Conservation (phyloP, 2,888 invertebrate species). For the Salpingus planirostris region DNA sequence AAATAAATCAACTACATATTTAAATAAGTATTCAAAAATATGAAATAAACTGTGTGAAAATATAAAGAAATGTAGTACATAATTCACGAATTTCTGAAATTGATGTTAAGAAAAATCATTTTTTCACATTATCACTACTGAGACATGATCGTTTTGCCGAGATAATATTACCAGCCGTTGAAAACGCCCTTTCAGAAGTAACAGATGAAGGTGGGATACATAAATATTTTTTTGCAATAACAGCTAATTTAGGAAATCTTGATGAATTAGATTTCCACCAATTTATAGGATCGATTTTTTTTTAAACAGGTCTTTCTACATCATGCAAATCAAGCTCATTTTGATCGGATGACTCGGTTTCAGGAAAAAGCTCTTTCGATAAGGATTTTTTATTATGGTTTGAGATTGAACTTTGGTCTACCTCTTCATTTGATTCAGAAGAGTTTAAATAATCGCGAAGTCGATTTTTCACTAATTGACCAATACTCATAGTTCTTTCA, state of each 20-base stretch:
- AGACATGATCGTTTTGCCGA: conserved; percentile 5
- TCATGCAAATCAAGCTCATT: conserved; percentile 10
- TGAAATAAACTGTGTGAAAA: no score
- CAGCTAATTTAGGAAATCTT: conserved; percentile 4
- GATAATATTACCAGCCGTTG: conserved; percentile 7
- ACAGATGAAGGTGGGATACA: conserved; percentile 8
- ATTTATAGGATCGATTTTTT: conserved; percentile 3
- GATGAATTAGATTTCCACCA: conserved; percentile 4
- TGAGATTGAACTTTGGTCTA: conserved; percentile 2
- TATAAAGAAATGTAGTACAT: no score
- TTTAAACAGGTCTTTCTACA: conserved; percentile 2
- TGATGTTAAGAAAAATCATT: no score
- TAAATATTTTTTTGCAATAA: conserved; percentile 5
- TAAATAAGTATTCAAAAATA: no score
- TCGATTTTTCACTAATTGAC: conserved; percentile 6
- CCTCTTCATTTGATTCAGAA: conserved; percentile 2
- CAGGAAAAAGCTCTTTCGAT: conserved; percentile 4
- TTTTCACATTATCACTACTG: conserved; percentile 4
- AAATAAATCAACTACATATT: no score
- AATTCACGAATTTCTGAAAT: no score
- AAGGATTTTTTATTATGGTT: conserved; percentile 10
- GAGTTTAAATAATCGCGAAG: conserved; percentile 6
- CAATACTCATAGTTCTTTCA: not conserved
- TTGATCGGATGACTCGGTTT: not conserved
- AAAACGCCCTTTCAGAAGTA: conserved; percentile 7